Evolutionary conservation across 2,113 vertebrate species (phyloP).

Genomic region (Cynoglossus semilaevis): DNA sequence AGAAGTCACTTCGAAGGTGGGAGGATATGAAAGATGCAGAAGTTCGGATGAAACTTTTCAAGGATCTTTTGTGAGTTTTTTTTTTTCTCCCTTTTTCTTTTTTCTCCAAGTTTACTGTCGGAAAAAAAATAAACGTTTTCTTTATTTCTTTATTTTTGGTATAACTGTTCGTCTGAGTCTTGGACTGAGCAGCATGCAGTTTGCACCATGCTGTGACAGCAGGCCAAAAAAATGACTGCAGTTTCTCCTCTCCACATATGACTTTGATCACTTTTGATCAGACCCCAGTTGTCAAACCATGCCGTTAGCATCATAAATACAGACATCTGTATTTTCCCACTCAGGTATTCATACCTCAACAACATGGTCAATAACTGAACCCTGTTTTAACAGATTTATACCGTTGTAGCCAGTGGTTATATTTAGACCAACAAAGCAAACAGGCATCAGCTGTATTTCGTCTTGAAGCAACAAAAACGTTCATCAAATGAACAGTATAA

Average conservation of each 20-base stretch:
- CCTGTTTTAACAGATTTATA: too few relatives aligned
- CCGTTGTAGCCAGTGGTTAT: too few relatives aligned
- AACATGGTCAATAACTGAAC: too few relatives aligned
- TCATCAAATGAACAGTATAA: too few relatives aligned
- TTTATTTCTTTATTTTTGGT: background rate
- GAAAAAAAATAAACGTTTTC: background rate
- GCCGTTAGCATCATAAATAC: constrained; percentile 3
- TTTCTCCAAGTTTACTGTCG: background rate
- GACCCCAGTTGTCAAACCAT: constrained; percentile 4
- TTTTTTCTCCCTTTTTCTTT: too few relatives aligned
- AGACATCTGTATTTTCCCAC: background rate
- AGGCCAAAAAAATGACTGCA: background rate
- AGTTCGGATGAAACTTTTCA: background rate
- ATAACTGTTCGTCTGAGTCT: background rate
- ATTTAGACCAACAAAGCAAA: too few relatives aligned
- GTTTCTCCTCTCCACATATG: constrained; percentile 8
- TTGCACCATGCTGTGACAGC: constrained; percentile 12
- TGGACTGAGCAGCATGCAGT: background rate
- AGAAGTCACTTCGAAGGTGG: background rate
- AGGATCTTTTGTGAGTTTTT: background rate
- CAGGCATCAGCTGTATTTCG: too few relatives aligned
- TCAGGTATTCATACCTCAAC: too few relatives aligned
- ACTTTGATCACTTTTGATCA: constrained; percentile 20
- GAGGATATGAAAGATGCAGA: background rate
- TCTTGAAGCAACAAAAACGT: too few relatives aligned